phyloP scores from a whole-genome alignment of 2,888 invertebrate species.

The Agrochola macilenta region DNA sequence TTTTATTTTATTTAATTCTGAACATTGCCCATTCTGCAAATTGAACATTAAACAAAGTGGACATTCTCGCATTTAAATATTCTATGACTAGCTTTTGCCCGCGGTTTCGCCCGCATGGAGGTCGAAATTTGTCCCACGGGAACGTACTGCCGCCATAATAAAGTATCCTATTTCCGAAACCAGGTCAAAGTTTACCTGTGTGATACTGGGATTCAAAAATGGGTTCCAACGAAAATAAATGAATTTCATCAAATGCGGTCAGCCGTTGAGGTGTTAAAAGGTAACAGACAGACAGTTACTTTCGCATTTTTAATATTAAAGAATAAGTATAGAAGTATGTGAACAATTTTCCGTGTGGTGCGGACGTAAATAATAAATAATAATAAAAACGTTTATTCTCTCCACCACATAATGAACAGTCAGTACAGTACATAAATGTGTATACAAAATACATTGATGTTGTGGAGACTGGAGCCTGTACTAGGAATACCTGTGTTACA shows the following conservation, averaged over 20 bases:
- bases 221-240: too few relatives aligned
- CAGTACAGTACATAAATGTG: too few relatives aligned
- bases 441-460: too few relatives aligned
- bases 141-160: neutral
- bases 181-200: neutral
- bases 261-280: neutral
- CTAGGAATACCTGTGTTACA: too few relatives aligned
- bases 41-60: neutral
- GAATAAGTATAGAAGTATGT: too few relatives aligned
- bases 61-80: neutral
- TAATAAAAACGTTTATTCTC: too few relatives aligned
- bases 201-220: neutral
- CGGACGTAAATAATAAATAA: too few relatives aligned
- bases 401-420: too few relatives aligned
- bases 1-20: neutral
- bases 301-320: too few relatives aligned
- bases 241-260: neutral
- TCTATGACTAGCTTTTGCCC: neutral
- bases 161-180: neutral
- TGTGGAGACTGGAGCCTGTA: too few relatives aligned
- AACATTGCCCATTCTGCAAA: neutral
- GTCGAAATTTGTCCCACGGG: neutral
- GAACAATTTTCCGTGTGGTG: too few relatives aligned
- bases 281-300: neutral
- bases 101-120: neutral